These are phyloP conservation scores for Morpho achilles DNA, from an alignment of 2,888 invertebrate genomes.

Conservation along the genomic window DNA sequence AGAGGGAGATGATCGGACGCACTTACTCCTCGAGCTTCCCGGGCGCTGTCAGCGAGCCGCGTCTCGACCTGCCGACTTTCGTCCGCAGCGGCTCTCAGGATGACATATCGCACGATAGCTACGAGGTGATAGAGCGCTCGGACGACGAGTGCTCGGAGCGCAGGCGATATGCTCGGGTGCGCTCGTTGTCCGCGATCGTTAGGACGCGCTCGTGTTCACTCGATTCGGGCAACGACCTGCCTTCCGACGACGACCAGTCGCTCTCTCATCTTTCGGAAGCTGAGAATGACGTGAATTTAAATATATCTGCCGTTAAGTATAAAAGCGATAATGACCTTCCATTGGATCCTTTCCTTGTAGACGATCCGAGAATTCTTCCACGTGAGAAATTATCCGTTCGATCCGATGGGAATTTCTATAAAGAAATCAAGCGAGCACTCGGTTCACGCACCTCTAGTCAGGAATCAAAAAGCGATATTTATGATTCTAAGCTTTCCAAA, in stretches of 20 bases:
- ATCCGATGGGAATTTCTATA: slow-evolving; percentile 86
- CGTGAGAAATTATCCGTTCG: slow-evolving; percentile 85
- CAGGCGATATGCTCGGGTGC: slow-evolving; percentile 51
- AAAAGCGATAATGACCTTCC: slow-evolving; percentile 84
- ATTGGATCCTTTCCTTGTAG: slow-evolving; percentile 87
- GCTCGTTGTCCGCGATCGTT: slow-evolving; percentile 52
- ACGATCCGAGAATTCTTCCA: slow-evolving; percentile 86
- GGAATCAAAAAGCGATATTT: slow-evolving; percentile 84
- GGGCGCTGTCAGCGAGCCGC: slow-evolving; percentile 85
- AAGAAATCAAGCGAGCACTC: slow-evolving; percentile 81
- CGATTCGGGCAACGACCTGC: slow-evolving; percentile 87
- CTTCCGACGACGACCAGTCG: slow-evolving; percentile 85
- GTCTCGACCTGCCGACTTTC: slow-evolving; percentile 81
- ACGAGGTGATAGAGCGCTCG: slow-evolving; percentile 89
- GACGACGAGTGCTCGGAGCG: slow-evolving; percentile 79
- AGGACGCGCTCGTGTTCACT: slow-evolving; percentile 84
- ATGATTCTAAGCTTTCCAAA: slow-evolving; percentile 82
- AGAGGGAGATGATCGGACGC: slow-evolving; percentile 83
- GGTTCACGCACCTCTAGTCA: slow-evolving; percentile 84
- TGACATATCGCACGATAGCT: slow-evolving; percentile 92
- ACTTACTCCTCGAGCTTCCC: slow-evolving; percentile 93
- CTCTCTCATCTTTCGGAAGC: slow-evolving; percentile 75
- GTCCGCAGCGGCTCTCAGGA: slow-evolving; percentile 86
- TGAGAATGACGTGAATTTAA: slow-evolving; percentile 76
- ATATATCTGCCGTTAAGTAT: slow-evolving; percentile 80